Evolutionary conservation across 1,140 invertebrate genomes (phyloP).

Genomic region (Lordiphosa mommai): DNA sequence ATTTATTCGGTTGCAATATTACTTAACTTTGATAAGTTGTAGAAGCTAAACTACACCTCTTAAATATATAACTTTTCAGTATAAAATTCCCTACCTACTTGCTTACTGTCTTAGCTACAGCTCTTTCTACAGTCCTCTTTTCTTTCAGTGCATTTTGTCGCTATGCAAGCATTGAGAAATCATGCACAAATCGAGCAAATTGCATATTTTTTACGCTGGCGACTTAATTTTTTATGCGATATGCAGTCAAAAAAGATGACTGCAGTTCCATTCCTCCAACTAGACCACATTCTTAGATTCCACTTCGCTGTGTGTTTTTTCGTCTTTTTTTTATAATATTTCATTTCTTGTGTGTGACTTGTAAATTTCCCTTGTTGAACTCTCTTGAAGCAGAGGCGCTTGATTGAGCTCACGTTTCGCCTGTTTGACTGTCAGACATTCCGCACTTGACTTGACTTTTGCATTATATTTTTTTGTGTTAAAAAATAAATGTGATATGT

Average conservation of each 20-base stretch:
- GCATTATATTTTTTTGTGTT: constrained; percentile 5
- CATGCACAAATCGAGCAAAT: constrained; percentile 65
- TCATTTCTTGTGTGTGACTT: constrained; percentile 52
- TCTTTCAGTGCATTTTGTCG: constrained; percentile 13
- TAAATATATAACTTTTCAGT: too few species aligned
- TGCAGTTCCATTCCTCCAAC: constrained; percentile 19
- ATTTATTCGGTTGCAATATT: too few species aligned
- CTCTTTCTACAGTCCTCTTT: too few species aligned
- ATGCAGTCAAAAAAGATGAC: constrained; percentile 30
- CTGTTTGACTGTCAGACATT: constrained; percentile 40
- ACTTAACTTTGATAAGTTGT: too few species aligned
- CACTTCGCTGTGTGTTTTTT: constrained; percentile 18
- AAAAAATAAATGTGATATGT: constrained; percentile 41
- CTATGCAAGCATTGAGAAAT: constrained; percentile 41
- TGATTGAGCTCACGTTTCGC: constrained; percentile 70
- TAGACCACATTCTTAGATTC: constrained; percentile 26
- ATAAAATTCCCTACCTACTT: too few species aligned
- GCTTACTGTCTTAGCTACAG: too few species aligned
- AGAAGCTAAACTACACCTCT: too few species aligned
- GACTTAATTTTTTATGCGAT: constrained; percentile 66
- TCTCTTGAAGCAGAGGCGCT: constrained; percentile 47
- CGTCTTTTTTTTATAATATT: constrained; percentile 29
- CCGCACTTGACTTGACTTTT: constrained; percentile 36
- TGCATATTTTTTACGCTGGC: constrained; percentile 58
- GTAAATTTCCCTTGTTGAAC: constrained; percentile 70